Base-by-base conservation (phyloP, 2,797 vertebrate genomes). In the Pangasius macronema region DNA sequence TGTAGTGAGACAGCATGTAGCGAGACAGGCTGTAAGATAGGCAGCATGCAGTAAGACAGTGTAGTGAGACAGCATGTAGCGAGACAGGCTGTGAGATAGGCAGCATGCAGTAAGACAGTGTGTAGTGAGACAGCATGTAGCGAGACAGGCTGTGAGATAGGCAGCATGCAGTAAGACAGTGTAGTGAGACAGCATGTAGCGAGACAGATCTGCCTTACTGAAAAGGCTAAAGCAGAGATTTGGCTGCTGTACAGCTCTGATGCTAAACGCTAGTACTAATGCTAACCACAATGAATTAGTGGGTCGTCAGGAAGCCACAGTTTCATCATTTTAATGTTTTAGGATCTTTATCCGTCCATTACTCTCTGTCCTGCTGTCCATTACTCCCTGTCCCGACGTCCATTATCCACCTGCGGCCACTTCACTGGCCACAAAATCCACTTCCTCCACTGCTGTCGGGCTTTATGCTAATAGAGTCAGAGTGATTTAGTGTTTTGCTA, bases 281-380 rank as follows among this genome's bases (percentile, higher is more conserved):
- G 68, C 68, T 73, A 73, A 84, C 83, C 83, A 84, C 83, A 84
- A 84, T 84, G 83, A 84, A 84, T 84, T 84, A 84, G 68, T 36
- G 27, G 67, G 53, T 84, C 68, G 59, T 73, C 51, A 39, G 20
- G 14, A 84, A 72, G 67, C 83, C 83, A 27, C 83, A 72, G 67
- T 57, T 84, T 55, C 39, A 72, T 72, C 49, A 84, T 72, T 84
- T 55, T 36, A 72, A 55, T 84, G 68, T 42, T 84, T 84, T 10
- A 72, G 51, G 65, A 76, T 85, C 73, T 77, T n/a, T 85, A 63
- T 85, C 83, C 8, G 65, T 85, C 86, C 85, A 87, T 91, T 87
- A 27, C 57, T 55, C 5, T 20, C 14, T 70, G 76, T 88, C 89
- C 61, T 59, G 46, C 76, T 89, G 65, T 85, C 86, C 85, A 87